These are phyloP conservation scores for Chionodraco myersi DNA, from an alignment of 2,113 vertebrate species.

Conservation along the genomic window DNA sequence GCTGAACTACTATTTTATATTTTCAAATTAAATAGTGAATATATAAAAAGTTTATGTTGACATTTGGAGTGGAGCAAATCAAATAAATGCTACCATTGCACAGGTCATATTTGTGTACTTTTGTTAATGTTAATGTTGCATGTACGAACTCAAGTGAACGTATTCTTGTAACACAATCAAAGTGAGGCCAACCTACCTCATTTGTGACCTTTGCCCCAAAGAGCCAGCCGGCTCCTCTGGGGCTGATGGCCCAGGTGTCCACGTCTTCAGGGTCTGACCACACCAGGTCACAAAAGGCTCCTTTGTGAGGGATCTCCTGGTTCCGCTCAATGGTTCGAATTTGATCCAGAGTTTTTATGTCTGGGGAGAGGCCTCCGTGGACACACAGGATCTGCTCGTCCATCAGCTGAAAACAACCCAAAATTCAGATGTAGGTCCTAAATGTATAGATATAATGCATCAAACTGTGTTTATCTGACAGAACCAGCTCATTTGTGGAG, in stretches of 20 bases:
- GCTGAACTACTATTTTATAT: too few relatives aligned
- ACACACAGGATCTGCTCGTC: constrained; percentile 98
- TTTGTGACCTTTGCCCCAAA: constrained; percentile 99
- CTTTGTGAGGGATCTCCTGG: constrained; percentile 98
- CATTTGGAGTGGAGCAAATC: too few relatives aligned
- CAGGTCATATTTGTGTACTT: too few relatives aligned
- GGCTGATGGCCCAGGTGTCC: constrained; percentile 98
- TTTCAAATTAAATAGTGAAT: too few relatives aligned
- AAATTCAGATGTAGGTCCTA: neutral
- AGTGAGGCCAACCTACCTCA: constrained; percentile 83
- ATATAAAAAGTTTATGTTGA: too few relatives aligned
- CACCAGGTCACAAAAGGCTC: constrained; percentile 97
- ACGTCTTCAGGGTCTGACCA: constrained; percentile 98
- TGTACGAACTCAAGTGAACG: too few relatives aligned
- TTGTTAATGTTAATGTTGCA: neutral
- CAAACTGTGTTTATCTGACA: neutral
- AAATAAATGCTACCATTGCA: too few relatives aligned
- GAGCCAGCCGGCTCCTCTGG: constrained; percentile 96
- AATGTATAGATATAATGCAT: neutral
- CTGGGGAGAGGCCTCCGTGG: constrained; percentile 96
- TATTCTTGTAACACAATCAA: neutral
- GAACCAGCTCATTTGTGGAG: too few relatives aligned
- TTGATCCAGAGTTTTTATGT: constrained; percentile 98
- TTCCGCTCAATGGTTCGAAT: constrained; percentile 98
- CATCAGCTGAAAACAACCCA: constrained; percentile 86